phyloP scores from a whole-genome alignment of 2,113 vertebrate genomes.

The Nansenia antarctica region DNA sequence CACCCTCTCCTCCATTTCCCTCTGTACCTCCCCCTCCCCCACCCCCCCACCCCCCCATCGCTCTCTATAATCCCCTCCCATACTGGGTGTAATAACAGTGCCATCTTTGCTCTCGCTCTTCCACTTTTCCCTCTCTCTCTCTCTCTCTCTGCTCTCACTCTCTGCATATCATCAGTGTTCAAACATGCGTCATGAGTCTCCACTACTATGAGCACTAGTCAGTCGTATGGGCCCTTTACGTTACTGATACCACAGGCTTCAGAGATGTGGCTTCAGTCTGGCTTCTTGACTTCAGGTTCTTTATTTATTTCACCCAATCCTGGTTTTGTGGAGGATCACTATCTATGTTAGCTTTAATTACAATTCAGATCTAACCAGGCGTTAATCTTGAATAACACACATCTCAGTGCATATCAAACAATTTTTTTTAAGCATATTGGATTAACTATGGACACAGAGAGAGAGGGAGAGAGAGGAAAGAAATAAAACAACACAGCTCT shows the following conservation, averaged over 20 bases:
- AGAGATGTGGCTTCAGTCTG: not conserved
- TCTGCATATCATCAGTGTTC: conserved; percentile 16
- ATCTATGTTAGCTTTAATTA: not conserved
- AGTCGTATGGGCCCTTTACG: conserved; percentile 5
- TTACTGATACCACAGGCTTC: not conserved
- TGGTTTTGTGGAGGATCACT: not conserved
- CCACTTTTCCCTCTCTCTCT: not conserved
- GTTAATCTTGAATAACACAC: not conserved
- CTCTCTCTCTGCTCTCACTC: not conserved
- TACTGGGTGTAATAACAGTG: conserved; percentile 39
- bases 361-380: not conserved
- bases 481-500: not conserved
- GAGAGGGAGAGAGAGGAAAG: conserved; percentile 17
- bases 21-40: not conserved
- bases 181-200: conserved; percentile 19
- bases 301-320: not conserved
- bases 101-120: conserved; percentile 20
- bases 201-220: conserved; percentile 31
- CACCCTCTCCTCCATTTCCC: not conserved
- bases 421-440: no score
- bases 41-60: not conserved
- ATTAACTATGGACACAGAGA: not conserved
- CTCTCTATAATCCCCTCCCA: conserved; percentile 47
- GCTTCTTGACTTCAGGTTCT: not conserved
- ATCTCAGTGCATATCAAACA: not conserved